Conservation (phyloP, 1,140 invertebrate genomes). For the Gryllus bimaculatus region DNA sequence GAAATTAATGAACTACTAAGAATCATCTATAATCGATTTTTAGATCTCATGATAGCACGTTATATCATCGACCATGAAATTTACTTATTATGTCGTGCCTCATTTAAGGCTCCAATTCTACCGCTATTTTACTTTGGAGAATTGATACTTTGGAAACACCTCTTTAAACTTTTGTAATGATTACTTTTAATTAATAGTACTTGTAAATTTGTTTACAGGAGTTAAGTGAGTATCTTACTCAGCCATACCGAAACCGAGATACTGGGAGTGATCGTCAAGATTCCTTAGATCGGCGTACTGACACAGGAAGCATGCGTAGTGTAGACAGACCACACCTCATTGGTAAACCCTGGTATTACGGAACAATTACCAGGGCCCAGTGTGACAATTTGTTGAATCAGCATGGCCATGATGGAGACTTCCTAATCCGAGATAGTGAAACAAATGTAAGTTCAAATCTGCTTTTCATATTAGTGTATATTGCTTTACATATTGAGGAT, state of each 20-base stretch:
- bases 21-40: no score
- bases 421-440: slow-evolving; percentile 96
- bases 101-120: no score
- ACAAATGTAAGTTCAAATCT: slow-evolving; percentile 74
- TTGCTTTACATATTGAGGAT: no score
- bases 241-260: slow-evolving; percentile 57
- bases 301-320: slow-evolving; percentile 25
- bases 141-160: no score
- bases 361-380: slow-evolving; percentile 85
- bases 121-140: no score
- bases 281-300: slow-evolving; percentile 37
- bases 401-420: slow-evolving; percentile 93
- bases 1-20: no score
- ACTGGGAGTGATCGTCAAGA: slow-evolving; percentile 39
- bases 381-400: slow-evolving; percentile 91
- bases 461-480: no score
- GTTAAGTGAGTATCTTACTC: slow-evolving; percentile 75
- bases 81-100: no score
- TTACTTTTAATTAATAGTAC: no score
- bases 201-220: slow-evolving; percentile 40
- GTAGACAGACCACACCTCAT: slow-evolving; percentile 56
- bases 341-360: slow-evolving; percentile 93
- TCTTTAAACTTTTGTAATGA: no score
- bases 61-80: no score
- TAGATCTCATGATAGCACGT: no score